These are phyloP conservation scores for Mionectes olivaceus DNA, from an alignment of 2,797 vertebrate genomes.

Conservation along the genomic window DNA sequence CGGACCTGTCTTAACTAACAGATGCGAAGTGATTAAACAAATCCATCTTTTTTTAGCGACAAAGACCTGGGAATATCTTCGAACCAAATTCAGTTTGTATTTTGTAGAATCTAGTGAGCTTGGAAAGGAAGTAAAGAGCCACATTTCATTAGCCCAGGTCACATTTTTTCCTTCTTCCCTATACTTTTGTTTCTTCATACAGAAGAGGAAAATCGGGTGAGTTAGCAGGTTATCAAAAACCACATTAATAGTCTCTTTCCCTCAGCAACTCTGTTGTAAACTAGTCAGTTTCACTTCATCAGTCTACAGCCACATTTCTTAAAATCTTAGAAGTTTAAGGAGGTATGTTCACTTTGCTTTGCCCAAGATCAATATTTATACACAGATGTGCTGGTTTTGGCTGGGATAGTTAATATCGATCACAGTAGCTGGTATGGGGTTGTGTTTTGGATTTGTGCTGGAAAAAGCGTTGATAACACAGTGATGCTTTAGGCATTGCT, in stretches of 20 bases:
- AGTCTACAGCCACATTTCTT: background rate
- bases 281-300: background rate
- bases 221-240: background rate
- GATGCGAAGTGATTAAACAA: background rate
- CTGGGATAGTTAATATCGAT: background rate
- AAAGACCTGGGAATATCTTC: background rate
- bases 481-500: background rate
- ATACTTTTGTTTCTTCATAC: background rate
- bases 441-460: background rate
- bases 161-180: background rate
- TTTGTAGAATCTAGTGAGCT: background rate
- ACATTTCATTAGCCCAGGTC: background rate
- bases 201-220: background rate
- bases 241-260: background rate
- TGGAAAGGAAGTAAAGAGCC: background rate
- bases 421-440: background rate
- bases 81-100: background rate
- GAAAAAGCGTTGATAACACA: background rate
- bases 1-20: background rate
- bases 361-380: background rate
- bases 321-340: background rate
- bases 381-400: background rate
- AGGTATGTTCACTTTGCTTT: background rate
- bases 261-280: background rate
- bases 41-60: background rate